Base-by-base conservation (phyloP, 2,888 invertebrate genomes). In the Pachymerium ferrugineum region DNA sequence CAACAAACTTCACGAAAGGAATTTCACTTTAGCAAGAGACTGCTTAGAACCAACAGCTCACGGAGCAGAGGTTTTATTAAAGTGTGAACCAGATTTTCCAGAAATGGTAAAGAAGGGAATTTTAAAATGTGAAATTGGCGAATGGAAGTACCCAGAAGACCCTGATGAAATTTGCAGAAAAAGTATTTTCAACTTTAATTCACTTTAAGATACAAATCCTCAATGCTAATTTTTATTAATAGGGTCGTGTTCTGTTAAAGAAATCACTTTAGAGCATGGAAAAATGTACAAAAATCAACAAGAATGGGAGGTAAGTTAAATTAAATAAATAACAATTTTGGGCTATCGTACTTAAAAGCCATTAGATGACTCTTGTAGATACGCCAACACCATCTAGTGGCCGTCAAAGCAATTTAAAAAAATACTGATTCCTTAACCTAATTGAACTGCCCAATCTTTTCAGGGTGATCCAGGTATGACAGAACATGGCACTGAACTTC, bases 191-290 rank as follows among this genome's bases (percentile, higher is more conserved):
- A 54, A 16, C 22, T 16, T 16, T 54, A 62, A 62, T 62, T 25
- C 5, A 12, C 4, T 62, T 3, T 62, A 16, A 62, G 14, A 10
- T 25, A 3, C 12, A 19, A 1, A 68, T 14, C 10, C 10, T 68
- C 28, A n/a, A n/a, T n/a, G n/a, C n/a, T n/a, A n/a, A n/a, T n/a
- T 68, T 19, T 68, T 30, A 14, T 3, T 33, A 14, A 31, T 31
- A 70, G 70, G 22, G n/a, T 70, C 70, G 1, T 70, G 70, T 70
- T 3, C 29, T 35, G 70, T 70, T 16, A 33, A 16, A 30, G 70
- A 70, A 12, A 70, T 70, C 29, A 29, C 14, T 3, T 70, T 70
- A 33, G 31, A 70, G 5, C 2, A 70, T 30, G 70, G 70, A 12
- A 70, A n/a, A 33, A 70, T 70, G 3, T 31, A 22, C 16, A 70